phyloP scores from a whole-genome alignment of 2,113 vertebrate genomes.

The Chaenocephalus aceratus region DNA sequence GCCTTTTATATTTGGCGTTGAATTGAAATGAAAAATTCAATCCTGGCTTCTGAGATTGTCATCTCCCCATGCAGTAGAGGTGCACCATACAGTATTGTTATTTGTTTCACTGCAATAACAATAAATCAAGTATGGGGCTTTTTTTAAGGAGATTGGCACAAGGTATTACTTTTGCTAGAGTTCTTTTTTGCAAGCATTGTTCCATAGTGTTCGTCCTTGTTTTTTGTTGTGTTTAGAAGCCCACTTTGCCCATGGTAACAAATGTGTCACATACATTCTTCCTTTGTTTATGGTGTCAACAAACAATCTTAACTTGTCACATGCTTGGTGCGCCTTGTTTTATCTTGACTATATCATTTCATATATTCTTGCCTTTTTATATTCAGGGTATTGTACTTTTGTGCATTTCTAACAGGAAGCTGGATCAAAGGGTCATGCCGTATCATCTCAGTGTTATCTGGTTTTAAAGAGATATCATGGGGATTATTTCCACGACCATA shows the following conservation, averaged over 20 bases:
- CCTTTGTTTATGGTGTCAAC: conserved; percentile 6
- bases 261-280: conserved; percentile 22
- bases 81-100: conserved; percentile 4
- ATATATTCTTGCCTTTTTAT: conserved; percentile 10
- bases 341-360: conserved; percentile 11
- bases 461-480: conserved; percentile 49
- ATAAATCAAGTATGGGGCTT: conserved; percentile 31
- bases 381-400: neutral
- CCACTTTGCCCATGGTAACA: conserved; percentile 27
- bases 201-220: conserved; percentile 12
- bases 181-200: neutral
- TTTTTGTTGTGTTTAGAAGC: conserved; percentile 11
- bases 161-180: conserved; percentile 2
- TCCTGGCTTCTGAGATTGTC: conserved; percentile 37
- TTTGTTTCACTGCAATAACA: conserved; percentile 49
- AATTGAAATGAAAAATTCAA: conserved; percentile 54
- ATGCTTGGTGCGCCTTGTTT: conserved; percentile 1
- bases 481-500: conserved; percentile 35
- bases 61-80: conserved; percentile 13
- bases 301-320: conserved; percentile 24
- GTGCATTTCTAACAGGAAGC: neutral
- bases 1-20: conserved; percentile 46
- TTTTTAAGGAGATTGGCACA: conserved; percentile 22
- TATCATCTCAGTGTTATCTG: conserved; percentile 38
- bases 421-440: conserved; percentile 13